Evolutionary conservation across 2,797 vertebrate genomes (phyloP).

Genomic region (Enteromius mattozi): DNA sequence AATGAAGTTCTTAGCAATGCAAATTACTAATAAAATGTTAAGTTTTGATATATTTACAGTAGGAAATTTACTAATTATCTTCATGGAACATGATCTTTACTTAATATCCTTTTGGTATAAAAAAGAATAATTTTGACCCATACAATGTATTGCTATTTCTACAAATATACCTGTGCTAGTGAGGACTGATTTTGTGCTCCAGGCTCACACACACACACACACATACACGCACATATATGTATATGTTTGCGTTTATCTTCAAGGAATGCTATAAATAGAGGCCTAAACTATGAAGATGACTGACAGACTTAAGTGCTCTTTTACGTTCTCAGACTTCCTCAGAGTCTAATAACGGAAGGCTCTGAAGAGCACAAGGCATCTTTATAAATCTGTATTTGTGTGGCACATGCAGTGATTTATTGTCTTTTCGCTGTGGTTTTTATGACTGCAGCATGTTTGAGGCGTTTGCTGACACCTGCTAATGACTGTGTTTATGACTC

Average conservation of each 20-base stretch:
- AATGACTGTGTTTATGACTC: conserved; percentile 16
- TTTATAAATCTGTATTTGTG: background rate
- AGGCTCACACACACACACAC: too few species aligned
- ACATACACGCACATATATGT: too few species aligned
- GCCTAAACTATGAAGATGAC: background rate
- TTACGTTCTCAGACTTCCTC: background rate
- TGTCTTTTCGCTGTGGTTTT: background rate
- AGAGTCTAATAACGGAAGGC: background rate
- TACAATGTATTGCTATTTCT: too few species aligned
- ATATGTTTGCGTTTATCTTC: background rate
- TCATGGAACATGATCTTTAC: too few species aligned
- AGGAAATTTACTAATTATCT: too few species aligned
- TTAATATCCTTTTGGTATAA: too few species aligned
- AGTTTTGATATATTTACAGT: too few species aligned
- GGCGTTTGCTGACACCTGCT: conserved; percentile 25
- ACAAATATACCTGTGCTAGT: too few species aligned
- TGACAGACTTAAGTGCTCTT: background rate
- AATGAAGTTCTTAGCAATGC: too few species aligned
- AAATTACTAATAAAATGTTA: too few species aligned
- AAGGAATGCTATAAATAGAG: background rate
- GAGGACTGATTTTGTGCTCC: too few species aligned
- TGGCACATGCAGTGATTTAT: background rate
- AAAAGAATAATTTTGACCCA: too few species aligned
- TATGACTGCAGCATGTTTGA: background rate
- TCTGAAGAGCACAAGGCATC: background rate